Conservation (phyloP, 2,797 vertebrate genomes). For the Chaetodon trifasciatus region DNA sequence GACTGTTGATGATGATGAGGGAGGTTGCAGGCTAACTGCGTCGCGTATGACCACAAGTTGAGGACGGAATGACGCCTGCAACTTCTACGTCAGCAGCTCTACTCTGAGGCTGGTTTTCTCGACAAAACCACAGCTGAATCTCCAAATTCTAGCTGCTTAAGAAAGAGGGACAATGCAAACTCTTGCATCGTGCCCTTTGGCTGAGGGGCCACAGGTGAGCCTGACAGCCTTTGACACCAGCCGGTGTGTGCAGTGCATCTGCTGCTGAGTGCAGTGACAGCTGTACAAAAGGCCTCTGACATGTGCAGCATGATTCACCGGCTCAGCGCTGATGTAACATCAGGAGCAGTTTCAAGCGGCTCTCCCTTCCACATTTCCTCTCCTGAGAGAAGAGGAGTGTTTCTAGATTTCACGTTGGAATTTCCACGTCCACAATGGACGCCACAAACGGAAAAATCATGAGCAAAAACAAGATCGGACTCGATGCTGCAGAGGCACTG, state of each 20-base stretch:
- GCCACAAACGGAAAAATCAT: constrained; percentile 34
- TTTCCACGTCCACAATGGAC: constrained; percentile 45
- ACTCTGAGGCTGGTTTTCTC: background rate
- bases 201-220: constrained; percentile 74
- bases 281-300: constrained; percentile 69
- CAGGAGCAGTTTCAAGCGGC: constrained; percentile 46
- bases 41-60: background rate
- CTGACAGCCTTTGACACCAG: constrained; percentile 62
- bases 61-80: background rate
- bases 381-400: constrained; percentile 17
- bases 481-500: constrained; percentile 23
- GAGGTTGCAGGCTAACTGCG: constrained; percentile 1
- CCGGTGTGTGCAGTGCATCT: constrained; percentile 52
- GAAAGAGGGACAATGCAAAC: background rate
- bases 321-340: constrained; percentile 54
- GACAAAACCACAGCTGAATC: background rate
- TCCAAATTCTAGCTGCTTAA: background rate
- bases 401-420: constrained; percentile 31
- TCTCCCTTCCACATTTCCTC: constrained; percentile 44
- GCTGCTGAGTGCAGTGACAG: constrained; percentile 69
- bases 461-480: constrained; percentile 42
- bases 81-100: background rate
- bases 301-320: constrained; percentile 46
- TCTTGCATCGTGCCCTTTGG: constrained; percentile 20
- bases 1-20: constrained; percentile 13